A percentile compares a stretch with the other conserved stretches of the same genome.
These are phyloP conservation scores for Myotis yumanensis DNA, from an alignment of 2,113 vertebrate genomes.

Conservation along the genomic window DNA sequence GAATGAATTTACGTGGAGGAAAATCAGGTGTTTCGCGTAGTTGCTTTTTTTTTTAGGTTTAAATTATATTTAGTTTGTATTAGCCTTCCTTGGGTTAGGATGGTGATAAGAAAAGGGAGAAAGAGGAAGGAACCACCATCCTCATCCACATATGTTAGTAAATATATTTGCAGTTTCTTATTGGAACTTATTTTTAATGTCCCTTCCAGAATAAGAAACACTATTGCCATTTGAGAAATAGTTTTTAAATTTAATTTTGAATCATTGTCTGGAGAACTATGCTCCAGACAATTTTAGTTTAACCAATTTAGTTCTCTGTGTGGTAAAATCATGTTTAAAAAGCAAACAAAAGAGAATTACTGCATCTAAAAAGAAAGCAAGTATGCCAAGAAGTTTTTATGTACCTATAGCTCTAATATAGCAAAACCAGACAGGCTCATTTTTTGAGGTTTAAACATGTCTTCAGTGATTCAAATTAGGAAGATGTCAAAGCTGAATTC, in stretches of 20 bases:
- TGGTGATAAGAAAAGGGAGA: not conserved
- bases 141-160: not conserved
- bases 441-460: not conserved
- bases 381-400: not conserved
- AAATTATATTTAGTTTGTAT: not conserved
- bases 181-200: not conserved
- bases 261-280: not conserved
- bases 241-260: slow-evolving; percentile 36
- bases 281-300: not conserved
- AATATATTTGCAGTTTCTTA: not conserved
- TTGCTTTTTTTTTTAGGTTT: not conserved
- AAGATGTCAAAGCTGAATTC: slow-evolving; percentile 3
- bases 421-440: not conserved
- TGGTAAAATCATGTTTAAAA: slow-evolving; percentile 14
- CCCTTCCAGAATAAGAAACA: not conserved
- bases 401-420: not conserved
- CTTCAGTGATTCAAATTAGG: slow-evolving; percentile 23
- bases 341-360: not conserved
- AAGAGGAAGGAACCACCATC: not conserved
- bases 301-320: not conserved
- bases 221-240: not conserved
- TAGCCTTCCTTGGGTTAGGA: not conserved
- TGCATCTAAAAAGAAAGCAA: not conserved
- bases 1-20: not conserved
- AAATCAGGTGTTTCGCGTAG: not conserved